Conservation (phyloP, 2,797 vertebrate genomes). For the Mareca strepera region DNA sequence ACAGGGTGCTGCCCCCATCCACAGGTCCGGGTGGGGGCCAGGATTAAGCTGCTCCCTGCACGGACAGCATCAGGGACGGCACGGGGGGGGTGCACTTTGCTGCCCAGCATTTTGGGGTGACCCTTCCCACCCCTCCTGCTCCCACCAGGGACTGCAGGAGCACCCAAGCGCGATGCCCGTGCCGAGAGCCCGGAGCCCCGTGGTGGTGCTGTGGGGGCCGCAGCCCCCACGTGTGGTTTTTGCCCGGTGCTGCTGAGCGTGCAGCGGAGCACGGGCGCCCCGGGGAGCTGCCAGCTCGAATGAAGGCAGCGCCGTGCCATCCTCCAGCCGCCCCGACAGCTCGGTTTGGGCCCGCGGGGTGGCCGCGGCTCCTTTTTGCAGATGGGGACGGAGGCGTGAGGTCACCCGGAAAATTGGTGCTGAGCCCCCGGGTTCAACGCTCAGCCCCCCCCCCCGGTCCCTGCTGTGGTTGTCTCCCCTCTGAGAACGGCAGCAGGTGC, state of each 20-base stretch:
- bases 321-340: slow-evolving; percentile 32
- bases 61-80: background rate
- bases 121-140: background rate
- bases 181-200: background rate
- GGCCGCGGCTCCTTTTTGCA: background rate
- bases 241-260: background rate
- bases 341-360: background rate
- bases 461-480: background rate
- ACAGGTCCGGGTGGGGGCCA: background rate
- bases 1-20: accelerated
- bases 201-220: accelerated
- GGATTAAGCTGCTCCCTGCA: background rate
- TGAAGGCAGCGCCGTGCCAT: slow-evolving; percentile 25
- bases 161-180: background rate
- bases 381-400: background rate
- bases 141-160: background rate
- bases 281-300: slow-evolving; percentile 34
- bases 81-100: background rate
- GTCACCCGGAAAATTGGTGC: background rate
- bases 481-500: accelerated
- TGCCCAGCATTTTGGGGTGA: background rate
- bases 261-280: background rate
- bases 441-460: background rate
- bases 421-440: background rate
- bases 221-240: background rate